phyloP scores from a whole-genome alignment of 2,113 vertebrate species.

The Gymnarchus niloticus region DNA sequence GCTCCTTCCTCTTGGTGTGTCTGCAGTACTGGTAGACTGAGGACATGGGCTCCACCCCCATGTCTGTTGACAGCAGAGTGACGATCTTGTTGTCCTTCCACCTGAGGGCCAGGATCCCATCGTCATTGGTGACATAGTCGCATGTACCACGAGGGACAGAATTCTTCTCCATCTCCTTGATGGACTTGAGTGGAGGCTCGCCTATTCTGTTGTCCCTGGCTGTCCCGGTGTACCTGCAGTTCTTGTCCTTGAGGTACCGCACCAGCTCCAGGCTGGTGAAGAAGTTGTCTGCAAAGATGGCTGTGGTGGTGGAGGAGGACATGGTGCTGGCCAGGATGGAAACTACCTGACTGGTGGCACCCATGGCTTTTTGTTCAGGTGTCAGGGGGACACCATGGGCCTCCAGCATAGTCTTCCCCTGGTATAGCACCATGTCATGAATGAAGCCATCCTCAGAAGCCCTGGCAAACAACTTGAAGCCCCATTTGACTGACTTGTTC shows the following conservation, averaged over 20 bases:
- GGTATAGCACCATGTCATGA: slow-evolving; percentile 13
- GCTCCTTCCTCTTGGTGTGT: slow-evolving; percentile 11
- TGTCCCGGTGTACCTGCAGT: too few relatives aligned
- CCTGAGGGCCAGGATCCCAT: neutral
- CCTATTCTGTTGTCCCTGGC: too few relatives aligned
- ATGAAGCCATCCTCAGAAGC: neutral
- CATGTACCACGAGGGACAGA: neutral
- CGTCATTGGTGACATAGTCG: neutral
- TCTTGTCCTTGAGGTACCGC: too few relatives aligned
- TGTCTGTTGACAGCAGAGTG: neutral
- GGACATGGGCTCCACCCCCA: neutral
- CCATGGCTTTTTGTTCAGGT: neutral
- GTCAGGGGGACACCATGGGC: neutral
- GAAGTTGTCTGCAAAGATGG: too few relatives aligned
- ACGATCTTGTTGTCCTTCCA: neutral
- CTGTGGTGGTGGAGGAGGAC: too few relatives aligned
- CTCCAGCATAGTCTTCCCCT: slow-evolving; percentile 4
- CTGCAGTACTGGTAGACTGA: slow-evolving; percentile 6
- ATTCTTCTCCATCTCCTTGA: neutral
- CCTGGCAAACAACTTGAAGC: neutral
- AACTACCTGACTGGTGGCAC: too few relatives aligned
- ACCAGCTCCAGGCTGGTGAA: too few relatives aligned
- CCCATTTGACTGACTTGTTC: slow-evolving; percentile 21
- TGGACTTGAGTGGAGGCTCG: too few relatives aligned
- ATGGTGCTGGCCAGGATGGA: too few relatives aligned